Conservation (phyloP, 2,888 invertebrate species). For the Gryllus longicercus region DNA sequence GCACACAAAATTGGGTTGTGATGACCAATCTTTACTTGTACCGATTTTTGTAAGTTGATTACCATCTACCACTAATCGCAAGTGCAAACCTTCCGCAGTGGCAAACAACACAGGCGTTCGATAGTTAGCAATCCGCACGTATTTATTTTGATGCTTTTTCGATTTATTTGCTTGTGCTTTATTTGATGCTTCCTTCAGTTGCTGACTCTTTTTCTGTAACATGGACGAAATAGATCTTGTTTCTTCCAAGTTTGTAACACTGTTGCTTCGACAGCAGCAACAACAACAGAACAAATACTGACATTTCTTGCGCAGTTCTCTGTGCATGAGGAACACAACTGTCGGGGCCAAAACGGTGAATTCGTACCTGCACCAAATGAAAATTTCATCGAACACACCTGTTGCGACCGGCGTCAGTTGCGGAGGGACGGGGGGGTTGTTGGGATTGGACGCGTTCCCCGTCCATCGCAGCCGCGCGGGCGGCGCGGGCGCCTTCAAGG, state of each 20-base stretch:
- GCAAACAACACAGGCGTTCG: neutral
- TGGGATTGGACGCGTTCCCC: neutral
- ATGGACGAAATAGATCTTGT: neutral
- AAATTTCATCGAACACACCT: neutral
- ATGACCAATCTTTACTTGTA: neutral
- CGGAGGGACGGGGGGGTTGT: neutral
- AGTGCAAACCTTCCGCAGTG: neutral
- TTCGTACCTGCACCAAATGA: neutral
- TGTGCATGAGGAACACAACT: neutral
- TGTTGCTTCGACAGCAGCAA: neutral
- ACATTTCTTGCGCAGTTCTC: constrained; percentile 2
- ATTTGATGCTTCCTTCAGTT: neutral
- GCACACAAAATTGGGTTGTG: neutral
- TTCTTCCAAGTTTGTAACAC: neutral
- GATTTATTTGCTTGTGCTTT: neutral
- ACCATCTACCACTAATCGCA: constrained; percentile 1
- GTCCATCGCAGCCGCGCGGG: neutral
- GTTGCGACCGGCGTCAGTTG: neutral
- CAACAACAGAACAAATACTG: neutral
- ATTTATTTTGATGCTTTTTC: neutral
- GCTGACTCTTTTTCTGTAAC: neutral
- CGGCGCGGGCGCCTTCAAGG: neutral
- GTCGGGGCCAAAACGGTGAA: constrained; percentile 4
- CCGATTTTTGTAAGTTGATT: neutral
- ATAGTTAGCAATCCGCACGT: neutral